Evolutionary conservation across 1,140 invertebrate species (phyloP).

Genomic region (Linepithema humile): DNA sequence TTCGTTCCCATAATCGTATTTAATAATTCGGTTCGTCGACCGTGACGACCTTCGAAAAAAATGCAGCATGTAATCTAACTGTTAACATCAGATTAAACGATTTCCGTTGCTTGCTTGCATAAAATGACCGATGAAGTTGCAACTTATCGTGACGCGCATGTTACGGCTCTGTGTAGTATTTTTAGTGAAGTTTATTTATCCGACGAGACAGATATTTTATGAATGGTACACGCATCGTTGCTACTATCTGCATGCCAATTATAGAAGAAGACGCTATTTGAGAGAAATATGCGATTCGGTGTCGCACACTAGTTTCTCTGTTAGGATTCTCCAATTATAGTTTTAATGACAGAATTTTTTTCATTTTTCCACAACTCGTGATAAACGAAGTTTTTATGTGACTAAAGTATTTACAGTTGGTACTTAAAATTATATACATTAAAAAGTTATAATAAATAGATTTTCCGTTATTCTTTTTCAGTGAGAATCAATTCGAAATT

Average conservation of each 20-base stretch:
- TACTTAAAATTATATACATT: not conserved
- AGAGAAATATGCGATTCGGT: conserved; percentile 2
- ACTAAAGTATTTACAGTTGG: not conserved
- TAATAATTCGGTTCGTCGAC: conserved; percentile 21
- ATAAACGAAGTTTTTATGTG: not conserved
- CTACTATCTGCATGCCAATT: conserved; percentile 29
- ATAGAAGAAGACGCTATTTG: conserved; percentile 29
- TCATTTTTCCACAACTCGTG: not conserved
- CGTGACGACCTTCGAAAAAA: conserved; percentile 10
- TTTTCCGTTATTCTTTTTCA: not conserved
- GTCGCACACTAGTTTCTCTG: not conserved
- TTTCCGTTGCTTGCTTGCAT: conserved; percentile 20
- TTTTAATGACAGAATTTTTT: not conserved
- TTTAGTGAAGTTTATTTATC: conserved; percentile 34
- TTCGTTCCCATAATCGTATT: not conserved
- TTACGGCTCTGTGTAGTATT: conserved; percentile 2
- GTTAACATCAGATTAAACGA: conserved; percentile 35
- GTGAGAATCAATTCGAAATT: not conserved
- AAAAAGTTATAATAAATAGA: not conserved
- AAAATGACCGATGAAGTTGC: conserved; percentile 36
- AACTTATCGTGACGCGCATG: conserved; percentile 2
- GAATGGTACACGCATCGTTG: conserved; percentile 9
- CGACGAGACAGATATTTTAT: not conserved
- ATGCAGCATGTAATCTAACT: conserved; percentile 24
- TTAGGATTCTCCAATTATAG: not conserved